Evolutionary conservation across 2,888 invertebrate species (phyloP).

Genomic region (Leptinotarsa tumamoca): DNA sequence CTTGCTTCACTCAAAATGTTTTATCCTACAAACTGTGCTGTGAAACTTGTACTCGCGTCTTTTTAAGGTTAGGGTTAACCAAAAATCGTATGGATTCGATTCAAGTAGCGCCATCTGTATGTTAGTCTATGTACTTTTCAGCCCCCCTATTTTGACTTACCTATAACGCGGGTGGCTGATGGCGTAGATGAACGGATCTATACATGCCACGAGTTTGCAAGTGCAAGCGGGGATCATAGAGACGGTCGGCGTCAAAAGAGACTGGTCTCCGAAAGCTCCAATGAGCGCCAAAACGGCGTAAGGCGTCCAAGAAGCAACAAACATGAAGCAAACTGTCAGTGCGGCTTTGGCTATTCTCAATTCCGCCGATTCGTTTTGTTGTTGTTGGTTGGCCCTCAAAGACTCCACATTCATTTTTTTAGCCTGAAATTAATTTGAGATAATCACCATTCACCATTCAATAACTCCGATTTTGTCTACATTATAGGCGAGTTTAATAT

Average conservation of each 20-base stretch:
- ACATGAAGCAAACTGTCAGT: conserved; percentile 87
- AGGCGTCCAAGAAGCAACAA: conserved; percentile 90
- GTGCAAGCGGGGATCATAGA: conserved; percentile 90
- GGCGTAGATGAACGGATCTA: conserved; percentile 92
- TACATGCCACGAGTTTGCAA: conserved; percentile 89
- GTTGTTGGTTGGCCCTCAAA: conserved; percentile 77
- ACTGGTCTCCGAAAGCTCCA: conserved; percentile 84
- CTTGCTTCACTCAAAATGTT: too few relatives aligned
- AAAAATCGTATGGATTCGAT: too few relatives aligned
- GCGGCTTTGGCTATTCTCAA: conserved; percentile 90
- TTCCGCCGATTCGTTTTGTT: conserved; percentile 79
- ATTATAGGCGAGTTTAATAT: too few relatives aligned
- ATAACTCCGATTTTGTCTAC: too few relatives aligned
- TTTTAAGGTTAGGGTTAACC: too few relatives aligned
- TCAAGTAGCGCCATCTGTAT: too few relatives aligned
- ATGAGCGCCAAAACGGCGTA: conserved; percentile 87
- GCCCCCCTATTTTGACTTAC: conserved; percentile 62
- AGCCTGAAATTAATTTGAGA: conserved; percentile 67
- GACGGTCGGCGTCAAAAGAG: conserved; percentile 78
- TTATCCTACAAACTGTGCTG: too few relatives aligned
- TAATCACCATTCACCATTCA: too few relatives aligned
- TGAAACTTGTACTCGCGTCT: too few relatives aligned
- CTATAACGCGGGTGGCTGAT: conserved; percentile 92
- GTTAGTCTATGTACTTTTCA: too few relatives aligned
- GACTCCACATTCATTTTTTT: conserved; percentile 94